Conservation (phyloP, 2,888 invertebrate genomes). For the Chironomus riparius region DNA sequence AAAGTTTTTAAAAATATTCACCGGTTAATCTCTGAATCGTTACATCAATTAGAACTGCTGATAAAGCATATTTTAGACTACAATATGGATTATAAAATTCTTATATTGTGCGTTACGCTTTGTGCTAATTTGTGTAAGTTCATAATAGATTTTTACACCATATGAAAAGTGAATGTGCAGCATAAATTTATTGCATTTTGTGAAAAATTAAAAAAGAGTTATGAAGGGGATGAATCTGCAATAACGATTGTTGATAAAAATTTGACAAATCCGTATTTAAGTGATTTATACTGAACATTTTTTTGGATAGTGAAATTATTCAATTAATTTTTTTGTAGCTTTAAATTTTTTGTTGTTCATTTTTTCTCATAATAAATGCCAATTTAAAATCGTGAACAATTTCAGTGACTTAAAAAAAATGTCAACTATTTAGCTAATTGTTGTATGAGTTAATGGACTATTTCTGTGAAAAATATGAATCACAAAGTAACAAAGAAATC, state of each 20-base stretch:
- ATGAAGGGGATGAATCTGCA: neutral
- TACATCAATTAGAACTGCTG: neutral
- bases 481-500: no score
- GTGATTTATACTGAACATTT: no score
- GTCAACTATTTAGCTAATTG: no score
- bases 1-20: neutral
- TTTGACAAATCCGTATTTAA: no score
- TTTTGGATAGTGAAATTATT: no score
- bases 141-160: neutral
- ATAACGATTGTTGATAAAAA: neutral
- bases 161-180: neutral
- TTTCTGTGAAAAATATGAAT: no score
- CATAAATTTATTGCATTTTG: neutral
- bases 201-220: neutral
- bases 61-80: neutral
- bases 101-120: neutral
- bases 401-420: no score
- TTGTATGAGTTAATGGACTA: no score
- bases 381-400: no score
- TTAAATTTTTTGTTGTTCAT: no score
- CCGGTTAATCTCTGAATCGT: neutral
- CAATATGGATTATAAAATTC: neutral
- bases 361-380: no score
- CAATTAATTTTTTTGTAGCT: no score
- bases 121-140: slow-evolving; percentile 8